phyloP scores from a whole-genome alignment of 1,140 invertebrate genomes.

The Drosophila rhopaloa region DNA sequence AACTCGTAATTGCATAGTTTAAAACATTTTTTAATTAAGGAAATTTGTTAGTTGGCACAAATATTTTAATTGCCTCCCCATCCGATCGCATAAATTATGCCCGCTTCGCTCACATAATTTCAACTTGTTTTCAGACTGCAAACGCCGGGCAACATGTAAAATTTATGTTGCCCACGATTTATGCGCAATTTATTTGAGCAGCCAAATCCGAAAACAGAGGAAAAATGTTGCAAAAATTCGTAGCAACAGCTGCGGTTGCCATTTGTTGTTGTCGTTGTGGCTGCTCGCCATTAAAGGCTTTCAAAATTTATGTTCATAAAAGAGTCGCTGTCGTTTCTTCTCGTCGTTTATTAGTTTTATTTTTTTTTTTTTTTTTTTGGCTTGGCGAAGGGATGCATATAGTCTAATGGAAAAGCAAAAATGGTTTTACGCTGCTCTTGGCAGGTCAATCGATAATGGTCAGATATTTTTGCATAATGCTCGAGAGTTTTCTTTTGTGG shows the following conservation, averaged over 20 bases:
- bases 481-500: constrained; percentile 21
- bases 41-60: constrained; percentile 63
- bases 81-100: constrained; percentile 68
- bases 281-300: constrained; percentile 73
- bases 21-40: constrained; percentile 70
- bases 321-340: constrained; percentile 53
- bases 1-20: constrained; percentile 23
- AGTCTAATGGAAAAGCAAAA: constrained; percentile 38
- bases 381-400: constrained; percentile 22
- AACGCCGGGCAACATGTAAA: constrained; percentile 74
- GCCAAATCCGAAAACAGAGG: constrained; percentile 54
- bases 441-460: constrained; percentile 51
- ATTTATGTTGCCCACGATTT: constrained; percentile 81
- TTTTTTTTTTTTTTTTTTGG: constrained; percentile 10
- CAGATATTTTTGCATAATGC: constrained; percentile 29
- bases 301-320: constrained; percentile 77
- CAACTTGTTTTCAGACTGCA: constrained; percentile 64
- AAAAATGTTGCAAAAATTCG: constrained; percentile 52
- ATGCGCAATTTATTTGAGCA: constrained; percentile 82
- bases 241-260: constrained; percentile 69
- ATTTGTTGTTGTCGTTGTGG: constrained; percentile 59
- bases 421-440: constrained; percentile 47
- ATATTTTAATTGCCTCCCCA: constrained; percentile 71
- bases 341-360: constrained; percentile 34
- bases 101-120: constrained; percentile 74